Evolutionary conservation across 2,888 invertebrate species (phyloP).

Genomic region (Nomada fabriciana): DNA sequence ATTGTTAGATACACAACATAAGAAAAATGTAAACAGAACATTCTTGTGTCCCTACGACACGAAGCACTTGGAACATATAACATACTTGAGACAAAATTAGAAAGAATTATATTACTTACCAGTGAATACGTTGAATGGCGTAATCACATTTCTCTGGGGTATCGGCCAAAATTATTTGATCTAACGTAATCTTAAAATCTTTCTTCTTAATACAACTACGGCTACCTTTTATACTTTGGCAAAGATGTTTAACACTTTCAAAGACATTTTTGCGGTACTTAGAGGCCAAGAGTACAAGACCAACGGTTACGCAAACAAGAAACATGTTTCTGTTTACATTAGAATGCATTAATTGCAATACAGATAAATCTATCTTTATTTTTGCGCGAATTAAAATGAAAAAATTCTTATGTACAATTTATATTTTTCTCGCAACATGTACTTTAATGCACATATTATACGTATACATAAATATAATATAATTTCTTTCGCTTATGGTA

Average conservation of each 20-base stretch:
- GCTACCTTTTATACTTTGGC: constrained; percentile 72
- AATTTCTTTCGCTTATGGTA: constrained; percentile 19
- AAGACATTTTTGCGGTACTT: constrained; percentile 82
- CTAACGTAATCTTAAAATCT: constrained; percentile 70
- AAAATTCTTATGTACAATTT: constrained; percentile 60
- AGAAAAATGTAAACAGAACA: constrained; percentile 51
- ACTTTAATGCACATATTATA: background rate
- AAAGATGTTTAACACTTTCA: constrained; percentile 79
- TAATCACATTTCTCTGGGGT: constrained; percentile 82
- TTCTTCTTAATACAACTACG: constrained; percentile 52
- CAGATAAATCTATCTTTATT: constrained; percentile 35
- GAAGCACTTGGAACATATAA: background rate
- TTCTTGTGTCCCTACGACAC: background rate
- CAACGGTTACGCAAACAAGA: constrained; percentile 81
- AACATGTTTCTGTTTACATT: constrained; percentile 77
- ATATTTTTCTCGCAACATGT: constrained; percentile 7
- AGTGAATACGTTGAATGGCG: constrained; percentile 81
- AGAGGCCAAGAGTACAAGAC: constrained; percentile 80
- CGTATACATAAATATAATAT: constrained; percentile 5
- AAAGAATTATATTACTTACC: constrained; percentile 70
- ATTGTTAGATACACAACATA: background rate
- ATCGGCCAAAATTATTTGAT: constrained; percentile 81
- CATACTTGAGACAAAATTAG: constrained; percentile 4
- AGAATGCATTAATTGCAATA: constrained; percentile 71
- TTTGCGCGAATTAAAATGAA: constrained; percentile 23